Percentiles rank a stretch among this genome's conserved stretches.
phyloP scores from a whole-genome alignment of 1,140 invertebrate species.

The Drosophila cardini region DNA sequence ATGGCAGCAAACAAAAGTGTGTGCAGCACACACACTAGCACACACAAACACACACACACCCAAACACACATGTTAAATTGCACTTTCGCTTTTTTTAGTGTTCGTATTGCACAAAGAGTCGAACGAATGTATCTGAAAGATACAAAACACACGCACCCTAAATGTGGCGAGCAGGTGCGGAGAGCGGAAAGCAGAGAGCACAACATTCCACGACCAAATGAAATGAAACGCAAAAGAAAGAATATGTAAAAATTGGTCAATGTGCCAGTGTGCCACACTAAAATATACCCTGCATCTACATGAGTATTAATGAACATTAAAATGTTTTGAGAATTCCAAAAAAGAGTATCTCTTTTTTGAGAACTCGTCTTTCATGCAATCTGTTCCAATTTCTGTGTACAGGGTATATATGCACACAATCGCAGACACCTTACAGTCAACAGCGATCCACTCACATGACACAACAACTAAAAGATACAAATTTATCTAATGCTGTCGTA shows the following conservation, averaged over 20 bases:
- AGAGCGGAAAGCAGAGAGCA: conserved; percentile 3
- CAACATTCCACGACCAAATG: conserved; percentile 65
- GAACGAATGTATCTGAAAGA: conserved; percentile 36
- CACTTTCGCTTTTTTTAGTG: conserved; percentile 65
- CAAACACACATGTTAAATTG: conserved; percentile 14
- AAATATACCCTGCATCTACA: conserved; percentile 28
- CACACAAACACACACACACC: not conserved
- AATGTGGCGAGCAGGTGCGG: conserved; percentile 1
- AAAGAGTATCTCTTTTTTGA: not conserved
- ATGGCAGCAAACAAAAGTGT: conserved; percentile 1
- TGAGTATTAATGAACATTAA: not conserved
- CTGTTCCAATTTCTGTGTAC: not conserved
- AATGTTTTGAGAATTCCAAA: not conserved
- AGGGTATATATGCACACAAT: not conserved
- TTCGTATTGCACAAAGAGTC: conserved; percentile 11
- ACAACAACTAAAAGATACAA: conserved; percentile 37
- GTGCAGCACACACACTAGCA: conserved; percentile 9
- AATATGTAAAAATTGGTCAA: conserved; percentile 46
- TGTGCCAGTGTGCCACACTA: conserved; percentile 4
- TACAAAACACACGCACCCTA: conserved; percentile 39
- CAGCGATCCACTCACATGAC: no score
- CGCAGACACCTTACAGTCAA: conserved; percentile 1
- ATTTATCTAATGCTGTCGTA: conserved; percentile 45
- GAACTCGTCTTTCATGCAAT: not conserved
- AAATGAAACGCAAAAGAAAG: conserved; percentile 70